A percentile compares a stretch with the other conserved stretches of the same genome.
These are phyloP conservation scores for Magallana angulata DNA, from an alignment of 1,140 invertebrate species.

Conservation along the genomic window DNA sequence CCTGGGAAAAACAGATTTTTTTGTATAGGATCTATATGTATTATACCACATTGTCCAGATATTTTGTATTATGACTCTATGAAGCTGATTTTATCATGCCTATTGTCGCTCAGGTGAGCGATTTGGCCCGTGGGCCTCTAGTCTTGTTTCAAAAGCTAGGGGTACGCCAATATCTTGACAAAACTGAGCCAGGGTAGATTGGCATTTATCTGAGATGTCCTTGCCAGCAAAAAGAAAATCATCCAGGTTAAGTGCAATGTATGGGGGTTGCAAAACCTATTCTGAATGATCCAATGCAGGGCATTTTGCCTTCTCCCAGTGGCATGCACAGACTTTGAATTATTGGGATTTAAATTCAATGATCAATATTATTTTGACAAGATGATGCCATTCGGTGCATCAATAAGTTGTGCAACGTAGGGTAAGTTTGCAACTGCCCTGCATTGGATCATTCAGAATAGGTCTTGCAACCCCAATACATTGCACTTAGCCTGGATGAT, in stretches of 20 bases:
- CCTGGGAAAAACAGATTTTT: too few species aligned
- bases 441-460: slow-evolving; percentile 13
- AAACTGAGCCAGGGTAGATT: not conserved
- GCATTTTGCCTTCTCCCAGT: slow-evolving; percentile 48
- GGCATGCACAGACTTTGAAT: not conserved
- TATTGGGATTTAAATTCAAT: slow-evolving; percentile 17
- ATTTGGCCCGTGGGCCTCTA: too few species aligned
- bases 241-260: slow-evolving; percentile 52
- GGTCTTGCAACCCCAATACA: not conserved
- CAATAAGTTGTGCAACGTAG: slow-evolving; percentile 41
- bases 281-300: slow-evolving; percentile 18
- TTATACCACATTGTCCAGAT: too few species aligned
- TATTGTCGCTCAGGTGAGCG: too few species aligned
- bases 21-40: too few species aligned
- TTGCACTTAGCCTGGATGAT: slow-evolving; percentile 55
- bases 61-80: too few species aligned
- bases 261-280: not conserved
- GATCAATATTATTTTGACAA: slow-evolving; percentile 16
- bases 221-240: slow-evolving; percentile 43
- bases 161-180: slow-evolving; percentile 37
- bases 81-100: too few species aligned
- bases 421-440: slow-evolving; percentile 42
- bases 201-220: slow-evolving; percentile 21
- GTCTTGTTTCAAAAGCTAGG: too few species aligned
- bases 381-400: slow-evolving; percentile 18